phyloP scores from a whole-genome alignment of 1,140 invertebrate genomes.

The Bicyclus anynana region DNA sequence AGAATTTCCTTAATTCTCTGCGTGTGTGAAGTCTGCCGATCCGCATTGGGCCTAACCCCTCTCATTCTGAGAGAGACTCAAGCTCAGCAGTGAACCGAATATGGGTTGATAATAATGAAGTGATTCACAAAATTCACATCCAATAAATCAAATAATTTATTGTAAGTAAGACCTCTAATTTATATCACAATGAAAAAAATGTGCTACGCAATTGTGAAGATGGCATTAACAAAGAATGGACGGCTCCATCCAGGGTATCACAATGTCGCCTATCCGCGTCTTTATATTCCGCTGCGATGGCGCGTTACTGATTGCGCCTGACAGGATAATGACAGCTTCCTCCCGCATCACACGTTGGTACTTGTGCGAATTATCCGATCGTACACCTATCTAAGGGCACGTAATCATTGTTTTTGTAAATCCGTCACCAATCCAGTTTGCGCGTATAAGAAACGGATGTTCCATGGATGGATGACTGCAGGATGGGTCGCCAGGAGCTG shows the following conservation, averaged over 20 bases:
- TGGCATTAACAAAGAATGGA: constrained; percentile 5
- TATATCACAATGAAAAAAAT: not conserved
- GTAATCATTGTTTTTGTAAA: constrained; percentile 27
- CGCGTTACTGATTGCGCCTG: constrained; percentile 64
- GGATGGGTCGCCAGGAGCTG: too few species aligned
- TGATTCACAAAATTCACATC: not conserved
- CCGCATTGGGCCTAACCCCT: too few species aligned
- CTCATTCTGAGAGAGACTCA: too few species aligned
- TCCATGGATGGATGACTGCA: too few species aligned
- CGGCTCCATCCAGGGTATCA: constrained; percentile 3
- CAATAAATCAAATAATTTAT: not conserved
- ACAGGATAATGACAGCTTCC: constrained; percentile 72
- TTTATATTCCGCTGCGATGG: constrained; percentile 38
- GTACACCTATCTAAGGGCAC: constrained; percentile 47
- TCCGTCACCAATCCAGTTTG: too few species aligned
- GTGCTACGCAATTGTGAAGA: not conserved
- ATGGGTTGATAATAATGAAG: too few species aligned
- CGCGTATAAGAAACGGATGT: too few species aligned
- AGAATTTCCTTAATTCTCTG: too few species aligned
- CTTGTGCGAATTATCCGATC: constrained; percentile 52
- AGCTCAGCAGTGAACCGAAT: not conserved
- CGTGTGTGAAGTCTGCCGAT: too few species aligned
- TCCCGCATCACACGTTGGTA: constrained; percentile 57
- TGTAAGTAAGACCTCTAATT: not conserved
- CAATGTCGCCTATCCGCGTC: constrained; percentile 27